A percentile compares a stretch with the other conserved stretches of the same genome.
These are phyloP conservation scores for Campoplex nolae DNA, from an alignment of 2,888 invertebrate species.

Conservation along the genomic window DNA sequence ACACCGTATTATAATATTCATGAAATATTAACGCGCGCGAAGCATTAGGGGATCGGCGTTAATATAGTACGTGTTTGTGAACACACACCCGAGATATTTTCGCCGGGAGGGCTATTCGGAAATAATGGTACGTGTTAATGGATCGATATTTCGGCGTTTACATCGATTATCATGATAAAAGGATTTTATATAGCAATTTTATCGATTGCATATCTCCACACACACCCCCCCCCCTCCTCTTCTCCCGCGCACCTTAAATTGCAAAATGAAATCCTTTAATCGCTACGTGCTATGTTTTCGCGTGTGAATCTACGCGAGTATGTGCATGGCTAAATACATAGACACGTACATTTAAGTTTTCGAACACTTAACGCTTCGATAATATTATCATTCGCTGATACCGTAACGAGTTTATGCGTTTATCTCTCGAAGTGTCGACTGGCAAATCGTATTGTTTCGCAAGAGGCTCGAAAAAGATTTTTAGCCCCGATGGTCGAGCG, in stretches of 20 bases:
- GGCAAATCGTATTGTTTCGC: neutral
- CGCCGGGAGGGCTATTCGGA: conserved; percentile 9
- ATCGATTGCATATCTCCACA: neutral
- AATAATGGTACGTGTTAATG: conserved; percentile 59
- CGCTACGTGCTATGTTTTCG: neutral
- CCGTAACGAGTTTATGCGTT: neutral
- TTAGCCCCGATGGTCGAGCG: neutral
- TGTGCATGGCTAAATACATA: neutral
- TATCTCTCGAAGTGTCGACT: neutral
- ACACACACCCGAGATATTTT: conserved; percentile 34
- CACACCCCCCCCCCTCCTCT: too few relatives aligned
- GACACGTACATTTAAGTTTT: neutral
- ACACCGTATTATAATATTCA: conserved; percentile 45
- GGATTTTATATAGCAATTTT: conserved; percentile 32
- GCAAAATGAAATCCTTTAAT: neutral
- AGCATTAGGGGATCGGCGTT: conserved; percentile 45
- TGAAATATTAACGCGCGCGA: conserved; percentile 42
- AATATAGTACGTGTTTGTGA: conserved; percentile 24
- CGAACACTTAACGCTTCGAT: neutral
- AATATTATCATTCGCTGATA: neutral
- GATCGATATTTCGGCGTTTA: conserved; percentile 62
- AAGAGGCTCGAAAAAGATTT: neutral
- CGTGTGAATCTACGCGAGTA: neutral
- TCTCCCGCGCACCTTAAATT: neutral
- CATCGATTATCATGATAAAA: conserved; percentile 61